Evolutionary conservation across 53 echinoderm and acorn worm genomes (phyloP), one percentile per base, ranked within the genome.

Genomic region (Echinarachnius parma): DNA sequence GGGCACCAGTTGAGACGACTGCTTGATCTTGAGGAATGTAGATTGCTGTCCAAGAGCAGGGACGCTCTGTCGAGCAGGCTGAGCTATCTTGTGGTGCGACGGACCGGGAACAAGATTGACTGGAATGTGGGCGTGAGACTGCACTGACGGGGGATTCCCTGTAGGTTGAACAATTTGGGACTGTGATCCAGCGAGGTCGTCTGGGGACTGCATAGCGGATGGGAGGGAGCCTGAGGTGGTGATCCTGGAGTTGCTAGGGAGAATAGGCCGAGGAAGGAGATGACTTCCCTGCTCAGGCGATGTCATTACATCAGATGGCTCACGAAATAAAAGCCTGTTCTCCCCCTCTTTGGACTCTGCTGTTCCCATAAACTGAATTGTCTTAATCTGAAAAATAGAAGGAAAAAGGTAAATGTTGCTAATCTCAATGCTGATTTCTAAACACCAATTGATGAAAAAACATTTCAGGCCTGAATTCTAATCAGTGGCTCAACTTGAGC

Each of bases 41-140:
- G 80, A 76, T 34, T 80, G 91, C 60, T 86, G 91, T 2, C 77
- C n/a, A n/a, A n/a, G n/a, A n/a, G 59, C 48, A 61, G 77, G 0
- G 82, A 24, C 5, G 78, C 33, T 87, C 85, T 52, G 85, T 81
- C 82, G 34, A 64, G 86, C 61, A 91, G 98, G 98, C 66, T 96
- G 91, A 16, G 98, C 98, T 75, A 98, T 98, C 80, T 98, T 98
- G 50, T 91, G 98, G 75, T 86, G 83, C 1, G 91, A 68, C 7
- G 98, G 91, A 31, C 88, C 91, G 0, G 98, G 98, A 36, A 88
- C 77, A 1, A 88, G 91, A 34, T 98, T 88, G 39, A 98, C 66
- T 7, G 91, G 98, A 77, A 98, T 91, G 86, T 98, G 98, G 32
- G 85, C 65, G 72, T 87, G 87, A 11, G 82, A 21, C 56, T 87